These are phyloP conservation scores for Diorhabda sublineata DNA, from an alignment of 1,140 invertebrate genomes.

Conservation along the genomic window DNA sequence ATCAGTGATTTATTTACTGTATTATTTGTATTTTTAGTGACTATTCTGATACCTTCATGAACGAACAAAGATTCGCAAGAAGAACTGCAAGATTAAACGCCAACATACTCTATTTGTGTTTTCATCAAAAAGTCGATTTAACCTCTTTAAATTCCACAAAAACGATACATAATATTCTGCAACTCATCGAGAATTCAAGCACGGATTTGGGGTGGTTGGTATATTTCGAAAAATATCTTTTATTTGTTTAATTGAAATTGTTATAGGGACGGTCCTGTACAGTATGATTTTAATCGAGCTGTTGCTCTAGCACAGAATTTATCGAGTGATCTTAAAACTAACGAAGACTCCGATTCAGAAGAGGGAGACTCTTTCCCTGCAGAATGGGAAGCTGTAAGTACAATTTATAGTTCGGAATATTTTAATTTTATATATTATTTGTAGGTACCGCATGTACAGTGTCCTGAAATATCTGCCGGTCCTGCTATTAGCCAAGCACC, in stretches of 20 bases:
- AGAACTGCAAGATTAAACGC: conserved; percentile 75
- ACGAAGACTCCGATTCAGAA: conserved; percentile 63
- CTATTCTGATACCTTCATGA: conserved; percentile 63
- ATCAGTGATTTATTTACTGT: not conserved
- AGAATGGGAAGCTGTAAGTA: conserved; percentile 65
- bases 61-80: conserved; percentile 66
- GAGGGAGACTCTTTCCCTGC: conserved; percentile 60
- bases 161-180: conserved; percentile 70
- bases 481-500: conserved; percentile 37
- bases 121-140: conserved; percentile 69
- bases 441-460: conserved; percentile 55
- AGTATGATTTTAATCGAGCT: conserved; percentile 52
- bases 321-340: conserved; percentile 54
- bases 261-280: conserved; percentile 55
- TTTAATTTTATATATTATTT: conserved; percentile 21
- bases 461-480: conserved; percentile 49
- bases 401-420: not conserved
- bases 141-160: conserved; percentile 61
- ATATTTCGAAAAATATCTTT: not conserved
- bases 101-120: conserved; percentile 77
- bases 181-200: conserved; percentile 61
- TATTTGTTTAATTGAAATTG: not conserved
- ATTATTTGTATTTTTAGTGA: conserved; percentile 56
- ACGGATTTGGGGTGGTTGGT: conserved; percentile 66
- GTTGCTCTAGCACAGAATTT: conserved; percentile 59